Evolutionary conservation across 1,140 invertebrate genomes (phyloP), one percentile per base, ranked within the genome.

Genomic region (Drosophila tristis): DNA sequence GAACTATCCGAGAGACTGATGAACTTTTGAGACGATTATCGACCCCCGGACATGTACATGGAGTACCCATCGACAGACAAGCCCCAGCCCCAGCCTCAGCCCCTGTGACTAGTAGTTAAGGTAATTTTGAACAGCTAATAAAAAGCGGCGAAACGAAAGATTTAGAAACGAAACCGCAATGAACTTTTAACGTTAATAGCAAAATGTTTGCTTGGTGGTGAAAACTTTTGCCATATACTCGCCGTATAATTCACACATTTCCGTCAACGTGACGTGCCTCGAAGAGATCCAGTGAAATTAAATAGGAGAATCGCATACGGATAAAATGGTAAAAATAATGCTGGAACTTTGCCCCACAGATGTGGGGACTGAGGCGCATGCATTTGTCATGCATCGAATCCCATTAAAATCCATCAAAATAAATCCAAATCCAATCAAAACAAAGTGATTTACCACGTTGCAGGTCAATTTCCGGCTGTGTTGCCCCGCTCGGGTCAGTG

Each of bases 211-310:
- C 47, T 13, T 20, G 23, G 15, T 11, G 50, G 81, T 71, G 81
- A 86, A 86, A 87, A 81, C 62, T 72, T 71, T 67, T 68, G 35
- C 43, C 63, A 58, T 57, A 62, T 29, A 49, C 45, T 44, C 45
- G 35, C 53, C 44, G 66, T 43, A 58, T 64, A 81, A 86, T 81
- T 86, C 70, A 86, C 82, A 87, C 82, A 87, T 86, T 87, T 87
- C 78, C 78, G 63, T 63, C 59, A 87, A 82, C 78, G 82, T 87
- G 82, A 68, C 61, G 58, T 48, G 68, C 47, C 67, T 31, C 43
- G 15, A 48, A 29, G 47, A 64, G 57, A 72, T 84, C 47, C 39
- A 43, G 56, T 25, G 49, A 50, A 45, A 51, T 26, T 48, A 74
- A 66, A 70, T 72, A 74, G 31, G 62, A 86, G 80, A 86, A 78